phyloP scores from a whole-genome alignment of 2,888 invertebrate genomes.

The Xanthorhoe designata region DNA sequence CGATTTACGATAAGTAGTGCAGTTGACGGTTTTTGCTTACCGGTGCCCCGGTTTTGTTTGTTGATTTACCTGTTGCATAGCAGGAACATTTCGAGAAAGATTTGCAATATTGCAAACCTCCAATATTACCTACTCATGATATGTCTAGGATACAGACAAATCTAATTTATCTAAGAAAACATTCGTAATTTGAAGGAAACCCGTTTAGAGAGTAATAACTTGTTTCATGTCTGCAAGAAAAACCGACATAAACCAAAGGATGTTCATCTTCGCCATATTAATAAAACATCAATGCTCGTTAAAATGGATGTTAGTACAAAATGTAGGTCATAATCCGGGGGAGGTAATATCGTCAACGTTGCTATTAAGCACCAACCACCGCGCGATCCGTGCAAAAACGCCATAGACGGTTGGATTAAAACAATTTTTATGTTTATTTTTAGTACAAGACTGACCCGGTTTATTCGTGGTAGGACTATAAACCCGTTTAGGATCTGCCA shows the following conservation, averaged over 20 bases:
- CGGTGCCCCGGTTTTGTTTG: slow-evolving; percentile 8
- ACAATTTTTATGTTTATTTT: slow-evolving; percentile 66
- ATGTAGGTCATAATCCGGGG: slow-evolving; percentile 62
- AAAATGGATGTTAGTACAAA: slow-evolving; percentile 50
- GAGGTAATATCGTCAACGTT: slow-evolving; percentile 55
- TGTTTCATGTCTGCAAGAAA: slow-evolving; percentile 12
- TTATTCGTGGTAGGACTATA: slow-evolving; percentile 62
- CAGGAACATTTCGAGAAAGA: neutral
- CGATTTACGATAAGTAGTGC: slow-evolving; percentile 25
- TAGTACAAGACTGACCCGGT: slow-evolving; percentile 62
- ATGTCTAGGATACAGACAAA: neutral
- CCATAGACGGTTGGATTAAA: slow-evolving; percentile 59
- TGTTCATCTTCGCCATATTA: slow-evolving; percentile 37
- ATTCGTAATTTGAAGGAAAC: slow-evolving; percentile 1
- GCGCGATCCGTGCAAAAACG: slow-evolving; percentile 59
- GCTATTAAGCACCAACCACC: slow-evolving; percentile 45
- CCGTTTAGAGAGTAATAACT: neutral
- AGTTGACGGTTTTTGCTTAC: slow-evolving; percentile 23
- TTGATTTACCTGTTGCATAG: neutral
- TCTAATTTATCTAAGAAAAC: neutral
- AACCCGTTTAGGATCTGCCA: slow-evolving; percentile 58
- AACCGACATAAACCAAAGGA: slow-evolving; percentile 18
- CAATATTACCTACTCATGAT: neutral
- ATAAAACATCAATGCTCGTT: slow-evolving; percentile 50
- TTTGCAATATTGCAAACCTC: slow-evolving; percentile 15